Conservation (phyloP, 2,888 invertebrate genomes). For the Eupithecia subumbrata region DNA sequence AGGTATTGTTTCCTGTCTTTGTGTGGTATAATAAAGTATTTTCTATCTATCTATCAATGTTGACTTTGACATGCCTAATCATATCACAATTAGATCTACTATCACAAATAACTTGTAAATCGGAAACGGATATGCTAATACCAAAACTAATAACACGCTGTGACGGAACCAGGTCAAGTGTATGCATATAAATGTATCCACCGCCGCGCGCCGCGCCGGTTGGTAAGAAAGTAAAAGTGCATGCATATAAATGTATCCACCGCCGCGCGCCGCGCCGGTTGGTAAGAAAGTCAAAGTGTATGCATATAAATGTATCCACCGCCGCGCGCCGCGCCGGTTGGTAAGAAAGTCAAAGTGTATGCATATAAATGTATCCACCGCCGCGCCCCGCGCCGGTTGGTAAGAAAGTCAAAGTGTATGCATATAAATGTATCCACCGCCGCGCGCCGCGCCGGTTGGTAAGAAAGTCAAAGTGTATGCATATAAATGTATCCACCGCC, state of each 20-base stretch:
- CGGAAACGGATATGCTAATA: constrained; percentile 38
- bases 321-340: too few relatives aligned
- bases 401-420: constrained; percentile 39
- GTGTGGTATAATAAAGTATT: too few relatives aligned
- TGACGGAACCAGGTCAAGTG: constrained; percentile 39
- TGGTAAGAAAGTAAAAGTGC: constrained; percentile 27
- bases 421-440: constrained; percentile 39
- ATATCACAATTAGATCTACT: constrained; percentile 21
- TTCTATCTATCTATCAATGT: too few relatives aligned
- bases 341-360: constrained; percentile 38
- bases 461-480: constrained; percentile 40
- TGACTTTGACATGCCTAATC: background rate
- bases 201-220: too few relatives aligned
- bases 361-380: constrained; percentile 39
- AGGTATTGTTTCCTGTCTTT: too few relatives aligned
- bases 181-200: constrained; percentile 40
- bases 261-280: too few relatives aligned
- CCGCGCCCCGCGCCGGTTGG: too few relatives aligned
- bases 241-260: constrained; percentile 40
- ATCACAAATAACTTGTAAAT: constrained; percentile 32
- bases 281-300: constrained; percentile 35
- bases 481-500: constrained; percentile 39
- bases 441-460: too few relatives aligned
- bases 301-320: constrained; percentile 40
- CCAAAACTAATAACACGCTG: constrained; percentile 36